Evolutionary conservation across 2,888 invertebrate species (phyloP).

Genomic region (Hyles lineata): DNA sequence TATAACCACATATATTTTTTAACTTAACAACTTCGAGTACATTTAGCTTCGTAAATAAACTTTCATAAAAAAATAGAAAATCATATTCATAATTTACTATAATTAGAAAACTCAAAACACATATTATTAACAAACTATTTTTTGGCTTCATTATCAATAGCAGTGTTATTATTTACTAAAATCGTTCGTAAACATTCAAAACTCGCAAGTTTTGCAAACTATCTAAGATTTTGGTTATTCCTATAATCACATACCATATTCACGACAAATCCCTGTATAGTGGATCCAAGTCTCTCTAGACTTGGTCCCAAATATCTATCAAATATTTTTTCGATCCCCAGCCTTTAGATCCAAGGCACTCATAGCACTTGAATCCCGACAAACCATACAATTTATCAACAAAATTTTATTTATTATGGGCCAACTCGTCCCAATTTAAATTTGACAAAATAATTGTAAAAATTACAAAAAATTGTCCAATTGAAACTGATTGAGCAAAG

Average conservation of each 20-base stretch:
- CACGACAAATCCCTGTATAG: neutral
- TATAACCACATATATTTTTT: too few relatives aligned
- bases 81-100: too few relatives aligned
- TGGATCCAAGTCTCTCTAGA: neutral
- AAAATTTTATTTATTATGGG: too few relatives aligned
- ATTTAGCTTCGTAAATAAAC: too few relatives aligned
- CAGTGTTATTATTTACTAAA: neutral
- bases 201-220: neutral
- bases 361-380: neutral
- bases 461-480: neutral
- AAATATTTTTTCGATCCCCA: neutral
- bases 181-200: neutral
- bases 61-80: too few relatives aligned
- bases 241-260: constrained; percentile 10
- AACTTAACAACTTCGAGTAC: too few relatives aligned
- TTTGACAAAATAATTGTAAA: neutral
- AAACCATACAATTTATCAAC: too few relatives aligned
- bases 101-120: too few relatives aligned
- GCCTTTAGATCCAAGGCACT: neutral
- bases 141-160: neutral
- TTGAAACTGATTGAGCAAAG: neutral
- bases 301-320: neutral
- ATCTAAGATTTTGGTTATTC: neutral
- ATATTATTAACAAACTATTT: too few relatives aligned
- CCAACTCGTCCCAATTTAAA: neutral